These are phyloP conservation scores for Lacerta viridis DNA, from an alignment of 2,797 vertebrate species.

Conservation along the genomic window DNA sequence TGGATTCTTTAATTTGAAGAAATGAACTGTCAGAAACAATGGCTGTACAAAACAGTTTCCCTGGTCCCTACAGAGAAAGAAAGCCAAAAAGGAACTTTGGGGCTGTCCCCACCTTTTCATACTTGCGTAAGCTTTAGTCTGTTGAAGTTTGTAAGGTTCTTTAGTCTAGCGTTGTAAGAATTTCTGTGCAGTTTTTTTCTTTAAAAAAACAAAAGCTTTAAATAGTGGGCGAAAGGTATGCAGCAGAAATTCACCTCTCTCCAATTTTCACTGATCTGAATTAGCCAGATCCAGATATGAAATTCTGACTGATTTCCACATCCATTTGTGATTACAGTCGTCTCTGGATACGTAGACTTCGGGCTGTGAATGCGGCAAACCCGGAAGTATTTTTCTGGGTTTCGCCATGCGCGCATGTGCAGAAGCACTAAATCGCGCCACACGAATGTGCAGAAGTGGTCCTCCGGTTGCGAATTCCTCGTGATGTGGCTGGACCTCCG, in stretches of 20 bases:
- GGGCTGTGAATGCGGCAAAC: too few species aligned
- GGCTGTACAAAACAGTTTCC: conserved; percentile 59
- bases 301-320: not conserved
- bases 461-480: too few species aligned
- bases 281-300: not conserved
- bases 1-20: conserved; percentile 74
- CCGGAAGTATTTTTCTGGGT: too few species aligned
- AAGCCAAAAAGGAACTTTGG: conserved; percentile 72
- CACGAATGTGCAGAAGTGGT: too few species aligned
- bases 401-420: rapidly evolving
- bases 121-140: not conserved
- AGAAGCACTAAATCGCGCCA: too few species aligned
- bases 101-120: not conserved
- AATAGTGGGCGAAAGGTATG: not conserved
- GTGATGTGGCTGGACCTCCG: too few species aligned
- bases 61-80: conserved; percentile 65
- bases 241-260: not conserved
- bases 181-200: not conserved
- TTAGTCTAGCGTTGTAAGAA: not conserved
- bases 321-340: too few species aligned
- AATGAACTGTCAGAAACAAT: conserved; percentile 79
- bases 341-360: too few species aligned
- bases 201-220: too few species aligned
- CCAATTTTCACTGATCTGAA: not conserved
- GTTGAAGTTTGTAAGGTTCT: not conserved